phyloP scores from a whole-genome alignment of 2,888 invertebrate species.

The Leptopterna dolabrata region DNA sequence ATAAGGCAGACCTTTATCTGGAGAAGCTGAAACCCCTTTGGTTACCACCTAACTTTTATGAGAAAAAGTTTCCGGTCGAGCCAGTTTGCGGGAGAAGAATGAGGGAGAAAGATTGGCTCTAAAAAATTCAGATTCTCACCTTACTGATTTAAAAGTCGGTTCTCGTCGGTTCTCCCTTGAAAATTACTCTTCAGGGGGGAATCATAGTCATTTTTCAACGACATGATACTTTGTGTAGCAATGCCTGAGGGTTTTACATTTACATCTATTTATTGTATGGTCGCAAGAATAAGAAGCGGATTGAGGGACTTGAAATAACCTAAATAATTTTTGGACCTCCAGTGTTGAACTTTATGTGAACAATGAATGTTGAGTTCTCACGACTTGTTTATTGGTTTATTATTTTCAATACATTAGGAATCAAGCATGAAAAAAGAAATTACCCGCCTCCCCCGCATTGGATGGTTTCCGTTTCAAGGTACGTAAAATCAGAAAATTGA shows the following conservation, averaged over 20 bases:
- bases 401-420: too few species aligned
- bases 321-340: background rate
- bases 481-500: too few species aligned
- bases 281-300: background rate
- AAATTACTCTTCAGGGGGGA: background rate
- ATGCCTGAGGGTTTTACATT: background rate
- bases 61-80: background rate
- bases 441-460: too few species aligned
- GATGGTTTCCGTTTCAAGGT: too few species aligned
- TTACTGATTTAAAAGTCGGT: constrained; percentile 4
- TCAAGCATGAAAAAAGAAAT: too few species aligned
- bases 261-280: background rate
- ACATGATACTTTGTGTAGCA: background rate
- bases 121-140: constrained; percentile 2
- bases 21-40: background rate
- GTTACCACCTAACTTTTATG: constrained; percentile 10
- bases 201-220: background rate
- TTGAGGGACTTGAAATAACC: background rate
- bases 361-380: too few species aligned
- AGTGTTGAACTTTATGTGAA: background rate
- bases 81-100: background rate
- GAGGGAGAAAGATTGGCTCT: constrained; percentile 13
- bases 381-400: too few species aligned
- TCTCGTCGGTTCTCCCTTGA: background rate
- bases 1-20: background rate